These are phyloP conservation scores for Toxonevra muliebris DNA, from an alignment of 2,888 invertebrate species.

Conservation along the genomic window DNA sequence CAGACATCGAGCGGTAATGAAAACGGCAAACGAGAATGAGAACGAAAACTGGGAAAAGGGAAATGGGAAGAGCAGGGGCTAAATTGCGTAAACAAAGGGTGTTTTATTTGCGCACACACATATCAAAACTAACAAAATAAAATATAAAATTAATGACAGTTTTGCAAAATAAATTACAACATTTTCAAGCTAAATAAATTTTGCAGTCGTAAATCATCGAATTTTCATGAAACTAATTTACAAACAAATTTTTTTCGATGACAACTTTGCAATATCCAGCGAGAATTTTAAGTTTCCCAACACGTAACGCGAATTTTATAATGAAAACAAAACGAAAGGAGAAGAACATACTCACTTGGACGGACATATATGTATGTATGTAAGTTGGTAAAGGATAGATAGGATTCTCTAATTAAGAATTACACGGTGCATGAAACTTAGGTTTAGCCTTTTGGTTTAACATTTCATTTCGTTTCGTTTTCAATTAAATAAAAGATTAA, in stretches of 20 bases:
- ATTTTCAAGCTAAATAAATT: conserved; percentile 50
- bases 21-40: no score
- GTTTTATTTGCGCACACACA: conserved; percentile 42
- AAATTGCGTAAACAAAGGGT: conserved; percentile 25
- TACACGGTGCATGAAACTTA: conserved; percentile 14
- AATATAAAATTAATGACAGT: conserved; percentile 46
- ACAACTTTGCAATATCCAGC: no score
- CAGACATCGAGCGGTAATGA: not conserved
- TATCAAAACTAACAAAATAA: conserved; percentile 30
- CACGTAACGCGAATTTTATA: no score
- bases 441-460: no score
- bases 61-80: not conserved
- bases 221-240: conserved; percentile 9
- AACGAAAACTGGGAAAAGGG: not conserved
- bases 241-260: no score
- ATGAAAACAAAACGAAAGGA: no score
- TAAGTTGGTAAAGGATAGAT: no score
- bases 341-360: no score
- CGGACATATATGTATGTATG: no score
- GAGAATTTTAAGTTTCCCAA: no score
- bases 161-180: conserved; percentile 44
- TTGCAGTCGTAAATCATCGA: conserved; percentile 44
- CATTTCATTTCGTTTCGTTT: not conserved
- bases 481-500: conserved; percentile 16
- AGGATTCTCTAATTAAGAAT: conserved; percentile 20